phyloP scores from a whole-genome alignment of 2,797 vertebrate genomes.

The Phrynocephalus guinanensis region DNA sequence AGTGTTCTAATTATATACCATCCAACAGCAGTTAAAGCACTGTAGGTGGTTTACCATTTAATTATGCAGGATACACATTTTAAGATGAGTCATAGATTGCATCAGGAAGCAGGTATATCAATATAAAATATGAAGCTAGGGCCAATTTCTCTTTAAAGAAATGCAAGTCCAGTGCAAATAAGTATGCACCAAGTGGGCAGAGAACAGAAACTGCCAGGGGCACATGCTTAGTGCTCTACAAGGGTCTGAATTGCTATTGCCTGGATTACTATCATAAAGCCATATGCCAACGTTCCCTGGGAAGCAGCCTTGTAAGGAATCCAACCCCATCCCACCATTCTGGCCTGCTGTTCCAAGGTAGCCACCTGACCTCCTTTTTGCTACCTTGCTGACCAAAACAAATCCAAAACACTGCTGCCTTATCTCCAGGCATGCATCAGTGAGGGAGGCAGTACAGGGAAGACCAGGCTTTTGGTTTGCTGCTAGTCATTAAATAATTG shows the following conservation, averaged over 20 bases:
- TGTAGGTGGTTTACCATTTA: no score
- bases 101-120: background rate
- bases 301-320: background rate
- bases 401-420: background rate
- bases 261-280: background rate
- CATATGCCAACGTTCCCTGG: background rate
- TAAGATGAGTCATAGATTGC: background rate
- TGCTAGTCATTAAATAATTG: slow-evolving; percentile 1
- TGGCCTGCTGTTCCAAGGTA: slow-evolving; percentile 10
- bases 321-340: background rate
- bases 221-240: background rate
- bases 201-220: background rate
- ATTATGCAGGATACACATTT: no score
- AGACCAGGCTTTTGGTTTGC: background rate
- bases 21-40: no score
- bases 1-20: no score
- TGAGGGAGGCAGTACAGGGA: background rate
- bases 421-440: background rate
- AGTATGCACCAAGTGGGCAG: background rate
- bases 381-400: background rate
- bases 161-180: background rate
- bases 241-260: background rate
- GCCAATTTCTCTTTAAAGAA: background rate
- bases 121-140: background rate
- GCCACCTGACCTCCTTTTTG: background rate